These are phyloP conservation scores for Ephydatia muelleri DNA, from an alignment of 37 sponge, comb jelly and placozoan species.

Conservation along the genomic window DNA sequence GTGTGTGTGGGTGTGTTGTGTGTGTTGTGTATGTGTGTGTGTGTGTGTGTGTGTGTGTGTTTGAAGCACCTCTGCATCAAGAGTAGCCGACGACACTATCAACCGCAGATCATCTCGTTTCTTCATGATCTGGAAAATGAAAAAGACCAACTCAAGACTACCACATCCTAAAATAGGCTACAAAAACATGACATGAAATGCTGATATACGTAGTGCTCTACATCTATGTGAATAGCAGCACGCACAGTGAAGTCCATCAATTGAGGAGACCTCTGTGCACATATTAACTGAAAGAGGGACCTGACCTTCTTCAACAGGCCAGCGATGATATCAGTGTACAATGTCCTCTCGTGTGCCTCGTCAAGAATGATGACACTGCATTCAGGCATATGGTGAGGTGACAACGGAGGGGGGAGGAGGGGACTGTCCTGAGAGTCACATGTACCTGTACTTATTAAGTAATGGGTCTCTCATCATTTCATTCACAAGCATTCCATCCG, in stretches of 20 bases:
- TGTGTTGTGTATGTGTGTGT: no score
- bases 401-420: no score
- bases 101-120: constrained; percentile 85
- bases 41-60: no score
- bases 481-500: constrained; percentile 90
- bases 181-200: no score
- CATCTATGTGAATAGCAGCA: no score
- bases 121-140: constrained; percentile 61
- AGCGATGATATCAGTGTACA: constrained; percentile 89
- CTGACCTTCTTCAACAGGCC: constrained; percentile 90
- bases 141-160: background rate
- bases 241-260: no score
- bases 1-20: no score
- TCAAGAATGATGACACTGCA: constrained; percentile 92
- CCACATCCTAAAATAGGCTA: background rate
- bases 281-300: no score
- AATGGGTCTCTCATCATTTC: constrained; percentile 99
- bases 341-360: constrained; percentile 96
- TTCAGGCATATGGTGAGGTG: no score
- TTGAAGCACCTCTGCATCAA: constrained; percentile 98
- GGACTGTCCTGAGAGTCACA: no score
- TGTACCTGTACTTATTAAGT: constrained; percentile 82
- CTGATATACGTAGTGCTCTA: no score
- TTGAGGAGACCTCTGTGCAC: no score
- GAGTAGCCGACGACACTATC: constrained; percentile 93